phyloP scores from a whole-genome alignment of 1,140 invertebrate genomes.

The Telenomus remus region DNA sequence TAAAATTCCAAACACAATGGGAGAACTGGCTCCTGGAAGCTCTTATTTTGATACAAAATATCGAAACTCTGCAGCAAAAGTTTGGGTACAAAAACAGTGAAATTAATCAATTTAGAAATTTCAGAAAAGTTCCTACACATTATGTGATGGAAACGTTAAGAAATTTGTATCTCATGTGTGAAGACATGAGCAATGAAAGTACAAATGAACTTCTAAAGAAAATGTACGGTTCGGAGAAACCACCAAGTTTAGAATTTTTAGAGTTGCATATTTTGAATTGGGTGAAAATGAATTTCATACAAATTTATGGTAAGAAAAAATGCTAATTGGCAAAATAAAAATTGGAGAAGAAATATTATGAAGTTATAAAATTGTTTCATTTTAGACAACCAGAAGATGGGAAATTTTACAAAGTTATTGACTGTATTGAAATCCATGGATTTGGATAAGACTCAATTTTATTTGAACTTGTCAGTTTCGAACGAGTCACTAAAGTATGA shows the following conservation, averaged over 20 bases:
- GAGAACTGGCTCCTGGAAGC: neutral
- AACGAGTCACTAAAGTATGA: too few species aligned
- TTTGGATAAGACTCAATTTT: too few species aligned
- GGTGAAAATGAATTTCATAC: neutral
- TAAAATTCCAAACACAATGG: neutral
- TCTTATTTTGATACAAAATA: slow-evolving; percentile 2
- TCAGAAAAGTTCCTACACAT: neutral
- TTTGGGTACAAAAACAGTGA: neutral
- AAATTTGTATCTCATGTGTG: slow-evolving; percentile 4
- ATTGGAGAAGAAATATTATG: too few species aligned
- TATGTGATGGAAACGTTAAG: neutral
- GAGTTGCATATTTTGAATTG: slow-evolving; percentile 10
- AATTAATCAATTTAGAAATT: neutral
- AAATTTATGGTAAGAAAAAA: neutral
- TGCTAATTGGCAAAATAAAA: neutral
- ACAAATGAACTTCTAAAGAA: neutral
- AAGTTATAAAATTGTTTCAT: too few species aligned
- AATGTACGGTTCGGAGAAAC: neutral
- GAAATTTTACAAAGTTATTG: too few species aligned
- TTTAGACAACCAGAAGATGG: too few species aligned
- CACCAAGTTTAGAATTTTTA: slow-evolving; percentile 6
- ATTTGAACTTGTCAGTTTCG: too few species aligned
- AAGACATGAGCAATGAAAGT: neutral
- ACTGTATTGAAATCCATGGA: too few species aligned
- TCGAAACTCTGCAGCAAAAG: neutral